Evolutionary conservation across 2,113 vertebrate genomes (phyloP), one percentile per base, ranked within the genome.

Genomic region (Siniperca chuatsi): DNA sequence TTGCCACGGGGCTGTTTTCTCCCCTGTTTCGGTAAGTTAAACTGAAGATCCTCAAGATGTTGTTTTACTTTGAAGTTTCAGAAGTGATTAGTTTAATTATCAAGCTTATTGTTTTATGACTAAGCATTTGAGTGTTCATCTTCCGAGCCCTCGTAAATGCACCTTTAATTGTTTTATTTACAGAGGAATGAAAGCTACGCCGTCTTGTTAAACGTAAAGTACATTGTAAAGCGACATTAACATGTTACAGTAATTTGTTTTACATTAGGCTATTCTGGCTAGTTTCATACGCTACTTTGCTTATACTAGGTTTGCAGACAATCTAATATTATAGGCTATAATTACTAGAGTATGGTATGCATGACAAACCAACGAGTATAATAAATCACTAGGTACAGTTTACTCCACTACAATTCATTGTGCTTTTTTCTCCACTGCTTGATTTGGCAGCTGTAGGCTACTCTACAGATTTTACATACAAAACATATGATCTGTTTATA

Each of bases 1-100:
- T 9, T 48, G 61, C 81, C 35, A 40, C 78, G 37, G 81, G 16
- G 73, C 75, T 54, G 60, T 48, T 88, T 83, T 69, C 61, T 44
- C 29, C 57, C 1, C 48, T 48, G 10, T 50, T 81, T 73, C 12
- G 83, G 94, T 94, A 50, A 93, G 86, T 89, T 23, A 4, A 2
- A 42, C 8, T 15, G 9, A 40, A 79, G 0, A 64, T 23, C 60
- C 21, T 13, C 3, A 4, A 37, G 4, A 11, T 40, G 44, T 21
- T 1, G 2, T 16, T 21, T 68, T 5, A 48, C 23, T 42, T 46
- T 42, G 13, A 11, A 57, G 29, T 55, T 40, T 44, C 1, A 48
- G 15, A 55, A 48, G 23, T n/a, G 3, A 7, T 58, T n/a, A 0
- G 2, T 46, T 50, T 9, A 0, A 29, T 50, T 1, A 52, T 0